A percentile compares a stretch with the other conserved stretches of the same genome.
phyloP scores from a whole-genome alignment of 2,888 invertebrate species.

The Morpho deidamia region DNA sequence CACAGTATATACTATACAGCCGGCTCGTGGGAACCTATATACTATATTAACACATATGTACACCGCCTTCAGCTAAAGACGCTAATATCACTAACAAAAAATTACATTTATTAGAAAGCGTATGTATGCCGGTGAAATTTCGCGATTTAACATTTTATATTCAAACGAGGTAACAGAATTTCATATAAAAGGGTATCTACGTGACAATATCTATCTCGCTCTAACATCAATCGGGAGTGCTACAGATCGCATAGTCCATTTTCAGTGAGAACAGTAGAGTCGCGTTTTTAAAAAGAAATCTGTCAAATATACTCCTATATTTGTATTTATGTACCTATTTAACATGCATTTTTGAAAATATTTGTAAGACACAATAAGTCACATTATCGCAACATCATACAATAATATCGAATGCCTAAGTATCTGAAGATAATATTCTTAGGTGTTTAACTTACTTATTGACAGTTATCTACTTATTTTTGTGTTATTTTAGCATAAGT shows the following conservation, averaged over 20 bases:
- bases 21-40: slow-evolving; percentile 32
- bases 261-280: background rate
- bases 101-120: background rate
- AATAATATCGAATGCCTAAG: too few relatives aligned
- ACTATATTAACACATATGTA: slow-evolving; percentile 42
- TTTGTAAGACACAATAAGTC: too few relatives aligned
- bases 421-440: too few relatives aligned
- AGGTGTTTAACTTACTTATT: background rate
- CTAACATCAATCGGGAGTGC: background rate
- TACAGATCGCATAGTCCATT: background rate
- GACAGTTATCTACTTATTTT: background rate
- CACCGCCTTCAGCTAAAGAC: slow-evolving; percentile 23
- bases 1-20: slow-evolving; percentile 49
- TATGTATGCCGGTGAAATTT: background rate
- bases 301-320: too few relatives aligned
- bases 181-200: background rate
- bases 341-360: too few relatives aligned
- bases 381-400: too few relatives aligned
- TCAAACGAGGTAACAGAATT: background rate
- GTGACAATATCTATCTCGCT: background rate
- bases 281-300: too few relatives aligned
- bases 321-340: too few relatives aligned
- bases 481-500: background rate
- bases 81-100: slow-evolving; percentile 2
- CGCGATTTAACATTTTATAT: background rate